Evolutionary conservation across 2,888 invertebrate genomes (phyloP), one percentile per base, ranked within the genome.

Genomic region (Xylota sylvarum): DNA sequence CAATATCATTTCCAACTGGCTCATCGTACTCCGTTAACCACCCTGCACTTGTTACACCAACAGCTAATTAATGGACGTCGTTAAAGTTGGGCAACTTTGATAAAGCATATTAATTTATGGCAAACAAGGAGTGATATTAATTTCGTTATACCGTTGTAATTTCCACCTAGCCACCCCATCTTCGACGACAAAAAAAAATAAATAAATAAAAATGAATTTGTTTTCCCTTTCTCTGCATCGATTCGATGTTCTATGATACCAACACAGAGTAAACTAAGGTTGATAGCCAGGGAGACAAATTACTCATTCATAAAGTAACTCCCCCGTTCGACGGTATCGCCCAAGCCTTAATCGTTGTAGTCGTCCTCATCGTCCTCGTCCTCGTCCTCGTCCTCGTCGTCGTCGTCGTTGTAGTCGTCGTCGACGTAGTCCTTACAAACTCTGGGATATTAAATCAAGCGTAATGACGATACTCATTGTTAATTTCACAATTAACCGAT

Each of bases 401-500:
- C 48, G n/a, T 19, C 37, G 17, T 23, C 48, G 7, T 40, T n/a
- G 32, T 5, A 32, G n/a, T 37, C 30, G 50, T 19, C 32, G 23
- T 40, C 65, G 55, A 58, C 50, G 64, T 76, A 52, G 70, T 70
- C 76, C 64, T 50, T 56, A 40, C 52, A 56, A 74, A 43, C 80
- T 65, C 70, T 64, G 40, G 43, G 70, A 80, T 80, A 85, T 85
- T 85, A 80, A 85, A 85, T 86, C 81, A 86, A 82, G 82, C 77
- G 82, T 86, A 86, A 82, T 62, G 86, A 86, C 81, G 85, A 81
- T 86, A 73, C 86, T 86, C 85, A 82, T 86, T 86, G 86, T 82
- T 86, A 86, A 86, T 78, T 82, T 86, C 82, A 77, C 86, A 86
- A 81, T 86, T 86, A 86, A 86, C 82, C 82, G 86, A 82, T 86